Percentiles rank a stretch among this genome's conserved stretches.
phyloP scores from a whole-genome alignment of 1,140 invertebrate genomes.

The Pseudomyrmex concolor region DNA sequence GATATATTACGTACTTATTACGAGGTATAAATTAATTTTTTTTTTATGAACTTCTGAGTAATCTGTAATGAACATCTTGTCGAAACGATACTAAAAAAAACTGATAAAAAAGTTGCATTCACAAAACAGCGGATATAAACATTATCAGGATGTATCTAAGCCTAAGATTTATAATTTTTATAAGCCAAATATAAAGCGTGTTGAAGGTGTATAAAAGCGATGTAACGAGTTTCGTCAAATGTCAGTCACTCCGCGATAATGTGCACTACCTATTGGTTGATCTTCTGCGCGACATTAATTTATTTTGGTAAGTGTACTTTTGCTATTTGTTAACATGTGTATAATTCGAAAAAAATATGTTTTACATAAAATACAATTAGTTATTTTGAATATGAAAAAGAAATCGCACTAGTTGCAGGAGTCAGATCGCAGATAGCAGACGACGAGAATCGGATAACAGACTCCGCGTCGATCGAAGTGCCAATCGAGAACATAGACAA shows the following conservation, averaged over 20 bases:
- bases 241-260: not conserved
- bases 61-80: too few species aligned
- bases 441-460: too few species aligned
- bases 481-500: too few species aligned
- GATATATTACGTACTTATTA: too few species aligned
- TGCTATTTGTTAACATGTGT: not conserved
- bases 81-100: too few species aligned
- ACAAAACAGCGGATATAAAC: too few species aligned
- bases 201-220: slow-evolving; percentile 14
- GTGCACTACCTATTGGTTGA: not conserved
- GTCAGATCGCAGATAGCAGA: not conserved
- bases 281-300: not conserved
- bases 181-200: not conserved
- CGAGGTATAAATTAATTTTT: too few species aligned
- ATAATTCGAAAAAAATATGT: not conserved
- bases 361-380: too few species aligned
- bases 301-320: slow-evolving; percentile 13
- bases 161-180: not conserved
- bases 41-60: too few species aligned
- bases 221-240: not conserved
- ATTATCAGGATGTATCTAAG: not conserved
- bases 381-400: not conserved
- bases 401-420: not conserved
- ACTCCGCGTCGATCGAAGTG: not conserved
- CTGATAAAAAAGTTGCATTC: too few species aligned